phyloP scores from a whole-genome alignment of 1,140 invertebrate genomes.

The Nephila pilipes region DNA sequence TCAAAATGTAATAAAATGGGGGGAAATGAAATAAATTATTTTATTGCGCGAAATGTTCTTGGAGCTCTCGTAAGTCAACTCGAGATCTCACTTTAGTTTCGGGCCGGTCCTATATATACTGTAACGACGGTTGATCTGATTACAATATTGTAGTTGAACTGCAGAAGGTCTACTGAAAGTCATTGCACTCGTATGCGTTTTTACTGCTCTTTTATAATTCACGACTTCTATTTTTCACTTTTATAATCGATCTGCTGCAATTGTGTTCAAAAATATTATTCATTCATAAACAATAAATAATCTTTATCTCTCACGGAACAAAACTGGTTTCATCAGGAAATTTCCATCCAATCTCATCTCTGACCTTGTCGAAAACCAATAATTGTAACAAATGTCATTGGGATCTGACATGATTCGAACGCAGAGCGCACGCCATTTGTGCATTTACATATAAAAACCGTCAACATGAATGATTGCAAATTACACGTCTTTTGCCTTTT shows the following conservation, averaged over 20 bases:
- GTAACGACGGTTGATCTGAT: no score
- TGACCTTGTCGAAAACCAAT: slow-evolving; percentile 7
- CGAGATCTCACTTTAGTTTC: no score
- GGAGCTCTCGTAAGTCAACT: no score
- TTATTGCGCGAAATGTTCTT: no score
- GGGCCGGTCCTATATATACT: no score
- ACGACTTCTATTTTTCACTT: background rate
- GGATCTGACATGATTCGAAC: background rate
- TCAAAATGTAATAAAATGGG: no score
- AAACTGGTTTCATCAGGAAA: background rate
- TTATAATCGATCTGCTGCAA: background rate
- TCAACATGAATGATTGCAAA: background rate
- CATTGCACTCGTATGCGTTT: background rate
- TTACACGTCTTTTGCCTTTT: background rate
- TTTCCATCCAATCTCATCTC: background rate
- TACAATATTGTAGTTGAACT: no score
- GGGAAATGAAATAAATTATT: no score
- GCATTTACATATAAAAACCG: background rate
- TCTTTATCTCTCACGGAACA: background rate
- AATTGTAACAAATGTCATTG: slow-evolving; percentile 26
- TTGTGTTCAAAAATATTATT: background rate
- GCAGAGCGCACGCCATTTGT: background rate
- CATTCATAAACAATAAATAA: background rate
- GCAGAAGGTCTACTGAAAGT: no score
- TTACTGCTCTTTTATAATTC: background rate